phyloP scores from a whole-genome alignment of 2,797 vertebrate genomes.

The Cirrhinus mrigala region DNA sequence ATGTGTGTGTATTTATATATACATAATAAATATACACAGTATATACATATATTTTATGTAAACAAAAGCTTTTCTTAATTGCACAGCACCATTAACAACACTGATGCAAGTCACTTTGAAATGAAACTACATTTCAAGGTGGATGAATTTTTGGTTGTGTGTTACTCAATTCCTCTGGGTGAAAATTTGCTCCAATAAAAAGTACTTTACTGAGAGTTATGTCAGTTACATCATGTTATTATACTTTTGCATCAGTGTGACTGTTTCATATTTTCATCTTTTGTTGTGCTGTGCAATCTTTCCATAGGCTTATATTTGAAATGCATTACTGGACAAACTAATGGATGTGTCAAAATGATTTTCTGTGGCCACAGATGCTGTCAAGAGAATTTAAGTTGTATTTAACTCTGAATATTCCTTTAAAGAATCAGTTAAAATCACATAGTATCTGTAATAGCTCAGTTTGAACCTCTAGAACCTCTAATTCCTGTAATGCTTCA shows the following conservation, averaged over 20 bases:
- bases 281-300: not conserved
- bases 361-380: not conserved
- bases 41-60: too few relatives aligned
- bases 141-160: not conserved
- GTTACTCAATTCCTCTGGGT: not conserved
- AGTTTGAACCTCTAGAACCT: conserved; percentile 1
- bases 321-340: not conserved
- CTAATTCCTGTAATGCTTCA: not conserved
- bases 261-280: not conserved
- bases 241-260: not conserved
- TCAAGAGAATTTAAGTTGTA: not conserved
- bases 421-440: not conserved
- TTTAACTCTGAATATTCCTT: conserved; percentile 22
- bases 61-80: too few relatives aligned
- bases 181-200: not conserved
- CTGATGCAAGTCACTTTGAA: not conserved
- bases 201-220: not conserved
- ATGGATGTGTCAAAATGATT: not conserved
- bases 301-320: not conserved
- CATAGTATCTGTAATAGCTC: not conserved
- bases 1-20: too few relatives aligned
- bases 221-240: not conserved
- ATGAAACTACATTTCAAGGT: not conserved
- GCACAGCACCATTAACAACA: too few relatives aligned
- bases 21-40: too few relatives aligned